Evolutionary conservation across 2,113 vertebrate species (phyloP), one percentile per base, ranked within the genome.

Genomic region (Capra hircus): DNA sequence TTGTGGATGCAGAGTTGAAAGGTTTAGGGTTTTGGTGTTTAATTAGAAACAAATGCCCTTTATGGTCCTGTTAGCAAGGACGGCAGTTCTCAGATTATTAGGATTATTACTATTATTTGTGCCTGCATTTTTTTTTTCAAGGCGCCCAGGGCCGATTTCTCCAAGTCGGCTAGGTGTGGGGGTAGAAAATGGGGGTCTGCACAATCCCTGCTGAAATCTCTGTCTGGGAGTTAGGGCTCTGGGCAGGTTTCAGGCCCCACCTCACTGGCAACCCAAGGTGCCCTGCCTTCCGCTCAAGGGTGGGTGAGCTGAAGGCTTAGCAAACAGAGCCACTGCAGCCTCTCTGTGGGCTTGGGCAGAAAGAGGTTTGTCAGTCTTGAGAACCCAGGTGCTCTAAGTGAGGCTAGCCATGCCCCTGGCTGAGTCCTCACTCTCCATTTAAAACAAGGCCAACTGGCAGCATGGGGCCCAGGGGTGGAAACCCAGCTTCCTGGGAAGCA

Each of bases 1-100:
- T 98, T 99, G 98, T 96, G 98, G 97, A 98, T 98, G 98, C 93
- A 97, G 97, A 97, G 92, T 98, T 98, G 92, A 98, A 98, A 98
- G 97, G 96, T 95, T 98, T 97, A 98, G 96, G 83, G 97, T 97
- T 98, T 98, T 97, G 95, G 93, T 97, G 97, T 97, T 98, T 98
- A 98, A 98, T 97, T 98, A 86, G 77, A 90, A 97, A 90, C 83
- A 98, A 98, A 98, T 98, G 91, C 81, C 88, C 92, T 97, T 97
- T 97, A 88, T 93, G 93, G 91, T 97, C 93, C 87, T 40, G 87
- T 95, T 96, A 97, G 96, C 43, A 59, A 89, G 71, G 91, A 90
- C 9, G 4, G 95, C 86, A 53, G 90, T 93, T 92, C 98, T 97
- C 53, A 43, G 59, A 90, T 97, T 97, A 97, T 97, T 97, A 96